Base-by-base conservation (phyloP, 2,888 invertebrate species). In the Pherbina coryleti region DNA sequence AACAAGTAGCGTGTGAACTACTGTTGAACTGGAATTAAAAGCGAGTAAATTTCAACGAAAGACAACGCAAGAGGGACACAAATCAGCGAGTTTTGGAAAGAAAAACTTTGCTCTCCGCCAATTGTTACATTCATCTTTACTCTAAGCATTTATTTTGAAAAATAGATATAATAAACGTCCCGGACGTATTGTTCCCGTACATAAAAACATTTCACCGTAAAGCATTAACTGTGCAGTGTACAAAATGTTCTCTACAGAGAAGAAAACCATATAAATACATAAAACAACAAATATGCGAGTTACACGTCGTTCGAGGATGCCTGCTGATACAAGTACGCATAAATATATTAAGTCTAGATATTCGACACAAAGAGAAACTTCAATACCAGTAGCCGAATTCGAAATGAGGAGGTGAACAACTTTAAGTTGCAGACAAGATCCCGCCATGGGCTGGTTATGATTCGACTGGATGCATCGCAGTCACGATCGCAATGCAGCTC, bases 1-100 rank as follows among this genome's bases (percentile, higher is more conserved):
- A 88, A 88, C 85, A 85, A 87, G 85, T 85, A 88, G 86, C 88
- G 88, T 88, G 88, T 88, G 88, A 88, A 88, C 86, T 85, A 60
- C 25, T 28, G 17, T n/a, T 25, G 14, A 9, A 44, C 17, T 22
- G 28, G 17, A 28, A 28, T 11, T 2, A 28, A 19, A 31, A 19
- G 4, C 60, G 19, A 3, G 60, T 60, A 25, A 9, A 11, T 31
- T 28, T 28, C 28, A 22, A 60, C 19, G 28, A 60, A 60, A 28
- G 28, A 14, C 3, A 8, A 14, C 28, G 25, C n/a, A 11, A 57
- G 22, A n/a, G 25, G 19, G 57, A 19, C 1, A 57, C 1, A 57
- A 57, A 25, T n/a, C n/a, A 19, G 17, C 1, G 8, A 22, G 11
- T 60, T 31, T 60, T 28, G 28, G 4, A 60, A 28, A 44, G 37